A percentile compares a stretch with the other conserved stretches of the same genome.
phyloP scores from a whole-genome alignment of 2,113 vertebrate genomes.

The Paramormyrops kingsleyae region DNA sequence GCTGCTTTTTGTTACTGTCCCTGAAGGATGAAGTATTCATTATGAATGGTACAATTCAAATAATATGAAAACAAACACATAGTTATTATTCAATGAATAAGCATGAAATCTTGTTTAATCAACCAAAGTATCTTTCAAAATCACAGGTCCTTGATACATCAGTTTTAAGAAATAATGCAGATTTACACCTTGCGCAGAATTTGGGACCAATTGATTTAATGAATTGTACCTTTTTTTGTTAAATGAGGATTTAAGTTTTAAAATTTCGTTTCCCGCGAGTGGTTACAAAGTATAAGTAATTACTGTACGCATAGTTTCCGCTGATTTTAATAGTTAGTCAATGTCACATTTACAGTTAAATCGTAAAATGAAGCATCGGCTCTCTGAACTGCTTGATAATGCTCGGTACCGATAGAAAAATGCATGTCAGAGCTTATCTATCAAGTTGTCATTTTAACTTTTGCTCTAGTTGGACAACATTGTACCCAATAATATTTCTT shows the following conservation, averaged over 20 bases:
- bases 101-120: neutral
- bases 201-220: neutral
- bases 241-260: neutral
- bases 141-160: neutral
- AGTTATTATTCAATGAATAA: neutral
- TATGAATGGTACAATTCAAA: neutral
- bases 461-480: neutral
- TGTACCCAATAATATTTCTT: neutral
- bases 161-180: neutral
- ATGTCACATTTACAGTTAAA: neutral
- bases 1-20: neutral
- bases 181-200: neutral
- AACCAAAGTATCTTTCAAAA: neutral
- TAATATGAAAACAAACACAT: neutral
- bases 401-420: neutral
- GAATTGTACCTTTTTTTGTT: neutral
- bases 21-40: neutral
- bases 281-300: neutral
- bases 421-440: neutral
- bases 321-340: neutral
- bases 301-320: neutral
- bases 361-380: neutral
- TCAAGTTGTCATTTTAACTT: neutral
- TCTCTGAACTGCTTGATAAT: neutral
- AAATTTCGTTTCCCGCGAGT: neutral